Evolutionary conservation across 2,888 invertebrate species (phyloP).

Genomic region (Lamellibrachia satsuma): DNA sequence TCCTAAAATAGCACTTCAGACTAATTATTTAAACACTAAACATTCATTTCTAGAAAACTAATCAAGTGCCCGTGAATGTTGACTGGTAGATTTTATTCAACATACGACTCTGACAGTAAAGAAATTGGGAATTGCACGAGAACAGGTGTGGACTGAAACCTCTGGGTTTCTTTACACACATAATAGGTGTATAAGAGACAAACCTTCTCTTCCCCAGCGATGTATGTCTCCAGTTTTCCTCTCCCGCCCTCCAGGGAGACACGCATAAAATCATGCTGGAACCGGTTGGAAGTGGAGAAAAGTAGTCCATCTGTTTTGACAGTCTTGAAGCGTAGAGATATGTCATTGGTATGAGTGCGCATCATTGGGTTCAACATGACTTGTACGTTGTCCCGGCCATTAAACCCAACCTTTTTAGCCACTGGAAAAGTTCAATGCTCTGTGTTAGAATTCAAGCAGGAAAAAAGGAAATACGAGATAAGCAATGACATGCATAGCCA

Average conservation of each 20-base stretch:
- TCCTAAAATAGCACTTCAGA: too few relatives aligned
- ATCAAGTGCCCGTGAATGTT: too few relatives aligned
- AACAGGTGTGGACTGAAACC: too few relatives aligned
- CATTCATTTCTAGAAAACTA: too few relatives aligned
- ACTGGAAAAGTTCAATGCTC: conserved; percentile 43
- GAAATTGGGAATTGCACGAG: too few relatives aligned
- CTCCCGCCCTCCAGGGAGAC: conserved; percentile 55
- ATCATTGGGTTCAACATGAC: conserved; percentile 43
- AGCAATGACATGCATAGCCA: too few relatives aligned
- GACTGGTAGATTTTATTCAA: neutral
- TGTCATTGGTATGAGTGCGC: conserved; percentile 57
- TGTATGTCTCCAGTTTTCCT: conserved; percentile 50
- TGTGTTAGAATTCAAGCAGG: neutral
- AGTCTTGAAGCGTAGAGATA: conserved; percentile 62
- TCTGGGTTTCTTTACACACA: too few relatives aligned
- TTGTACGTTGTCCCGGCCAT: conserved; percentile 48
- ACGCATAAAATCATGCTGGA: conserved; percentile 49
- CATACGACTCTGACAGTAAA: neutral
- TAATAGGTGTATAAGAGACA: neutral
- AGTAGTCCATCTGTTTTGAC: conserved; percentile 53
- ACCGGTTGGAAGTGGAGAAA: conserved; percentile 51
- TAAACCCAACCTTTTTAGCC: conserved; percentile 55
- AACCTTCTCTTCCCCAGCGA: conserved; percentile 50
- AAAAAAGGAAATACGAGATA: neutral
- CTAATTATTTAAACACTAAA: too few relatives aligned